Percentiles rank a stretch among this genome's conserved stretches.
phyloP scores from a whole-genome alignment of 2,888 invertebrate species.

The Arrhopalites spinosus region DNA sequence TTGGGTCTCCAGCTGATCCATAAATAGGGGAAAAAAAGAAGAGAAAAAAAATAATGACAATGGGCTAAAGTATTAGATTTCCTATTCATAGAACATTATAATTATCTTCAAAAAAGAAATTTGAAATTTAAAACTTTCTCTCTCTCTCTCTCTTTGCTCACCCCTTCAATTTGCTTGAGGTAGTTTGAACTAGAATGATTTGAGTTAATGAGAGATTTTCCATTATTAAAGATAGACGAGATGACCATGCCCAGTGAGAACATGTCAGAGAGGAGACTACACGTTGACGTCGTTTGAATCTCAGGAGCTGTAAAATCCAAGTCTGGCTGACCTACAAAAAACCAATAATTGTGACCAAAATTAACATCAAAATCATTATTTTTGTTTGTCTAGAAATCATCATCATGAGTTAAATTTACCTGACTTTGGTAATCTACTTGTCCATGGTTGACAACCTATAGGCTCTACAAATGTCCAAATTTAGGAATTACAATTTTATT shows the following conservation, averaged over 20 bases:
- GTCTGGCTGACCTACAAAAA: constrained; percentile 65
- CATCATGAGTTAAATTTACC: too few species aligned
- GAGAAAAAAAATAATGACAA: not conserved
- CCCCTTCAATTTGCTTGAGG: constrained; percentile 86
- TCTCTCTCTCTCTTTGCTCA: too few species aligned
- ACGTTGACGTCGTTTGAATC: constrained; percentile 79
- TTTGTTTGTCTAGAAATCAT: too few species aligned
- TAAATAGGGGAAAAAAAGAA: constrained; percentile 17
- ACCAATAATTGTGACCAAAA: too few species aligned
- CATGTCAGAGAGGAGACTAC: constrained; percentile 91
- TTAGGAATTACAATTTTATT: too few species aligned
- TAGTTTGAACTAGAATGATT: constrained; percentile 87
- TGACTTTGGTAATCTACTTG: constrained; percentile 85
- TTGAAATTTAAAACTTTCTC: too few species aligned
- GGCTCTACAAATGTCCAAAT: too few species aligned
- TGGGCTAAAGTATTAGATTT: too few species aligned
- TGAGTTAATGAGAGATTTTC: constrained; percentile 85
- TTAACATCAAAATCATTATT: too few species aligned
- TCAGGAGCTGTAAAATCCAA: constrained; percentile 96
- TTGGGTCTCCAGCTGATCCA: constrained; percentile 77
- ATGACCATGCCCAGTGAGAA: constrained; percentile 94
- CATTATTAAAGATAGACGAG: constrained; percentile 89
- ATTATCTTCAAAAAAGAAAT: too few species aligned
- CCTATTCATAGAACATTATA: too few species aligned
- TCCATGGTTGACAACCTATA: constrained; percentile 84